A percentile compares a stretch with the other conserved stretches of the same genome.
Evolutionary conservation across 2,888 invertebrate genomes (phyloP).

Genomic region (Tetragonula carbonaria): DNA sequence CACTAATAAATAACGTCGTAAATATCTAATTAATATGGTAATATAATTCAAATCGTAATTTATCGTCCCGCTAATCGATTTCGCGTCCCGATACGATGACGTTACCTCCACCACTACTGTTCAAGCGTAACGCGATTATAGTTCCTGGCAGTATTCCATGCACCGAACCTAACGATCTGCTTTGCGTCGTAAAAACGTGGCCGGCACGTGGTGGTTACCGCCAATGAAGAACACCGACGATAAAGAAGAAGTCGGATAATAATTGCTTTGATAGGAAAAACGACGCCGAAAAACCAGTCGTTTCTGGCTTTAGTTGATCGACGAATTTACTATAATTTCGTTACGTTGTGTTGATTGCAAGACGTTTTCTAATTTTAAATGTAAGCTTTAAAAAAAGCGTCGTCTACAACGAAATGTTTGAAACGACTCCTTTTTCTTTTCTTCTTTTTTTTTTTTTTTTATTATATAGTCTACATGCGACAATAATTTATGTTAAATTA

Average conservation of each 20-base stretch:
- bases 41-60: slow-evolving; percentile 60
- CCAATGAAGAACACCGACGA: slow-evolving; percentile 36
- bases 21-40: slow-evolving; percentile 65
- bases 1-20: slow-evolving; percentile 58
- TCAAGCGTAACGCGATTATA: slow-evolving; percentile 57
- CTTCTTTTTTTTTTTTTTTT: no score
- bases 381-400: no score
- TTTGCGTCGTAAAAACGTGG: slow-evolving; percentile 51
- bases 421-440: no score
- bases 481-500: no score
- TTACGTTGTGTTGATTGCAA: neutral
- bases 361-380: no score
- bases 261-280: neutral
- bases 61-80: slow-evolving; percentile 59
- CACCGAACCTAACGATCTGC: slow-evolving; percentile 50
- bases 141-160: slow-evolving; percentile 59
- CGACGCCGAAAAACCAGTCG: neutral
- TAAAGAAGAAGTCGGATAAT: slow-evolving; percentile 41
- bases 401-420: no score
- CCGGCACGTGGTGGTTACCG: slow-evolving; percentile 22
- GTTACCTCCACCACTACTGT: slow-evolving; percentile 34
- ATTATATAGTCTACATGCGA: no score
- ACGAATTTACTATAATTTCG: neutral
- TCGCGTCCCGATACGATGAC: slow-evolving; percentile 48
- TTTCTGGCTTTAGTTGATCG: slow-evolving; percentile 4